Conservation (phyloP, 2,113 vertebrate species). For the Prolemur simus region DNA sequence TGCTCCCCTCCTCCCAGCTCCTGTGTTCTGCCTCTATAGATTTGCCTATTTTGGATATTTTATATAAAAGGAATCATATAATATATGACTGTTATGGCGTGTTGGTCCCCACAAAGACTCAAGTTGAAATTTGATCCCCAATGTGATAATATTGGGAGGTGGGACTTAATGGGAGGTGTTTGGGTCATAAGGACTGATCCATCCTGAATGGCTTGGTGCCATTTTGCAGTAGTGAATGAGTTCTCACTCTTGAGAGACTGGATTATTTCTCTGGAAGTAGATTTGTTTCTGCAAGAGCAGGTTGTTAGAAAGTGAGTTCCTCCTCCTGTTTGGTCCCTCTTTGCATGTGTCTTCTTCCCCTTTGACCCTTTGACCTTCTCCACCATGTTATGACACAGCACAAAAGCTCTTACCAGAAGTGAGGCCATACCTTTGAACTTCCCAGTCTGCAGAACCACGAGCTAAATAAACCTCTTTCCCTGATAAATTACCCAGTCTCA, state of each 20-base stretch:
- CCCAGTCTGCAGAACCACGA: background rate
- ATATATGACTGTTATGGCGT: background rate
- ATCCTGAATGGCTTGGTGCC: background rate
- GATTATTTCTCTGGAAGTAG: background rate
- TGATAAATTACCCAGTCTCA: background rate
- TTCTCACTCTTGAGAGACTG: background rate
- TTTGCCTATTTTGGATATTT: background rate
- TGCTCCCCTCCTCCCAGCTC: rapidly evolving
- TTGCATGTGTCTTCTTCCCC: background rate
- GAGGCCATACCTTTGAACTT: background rate
- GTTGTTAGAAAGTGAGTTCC: background rate
- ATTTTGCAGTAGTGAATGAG: background rate
- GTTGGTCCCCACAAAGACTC: background rate
- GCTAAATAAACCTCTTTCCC: background rate
- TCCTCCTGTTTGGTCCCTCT: background rate
- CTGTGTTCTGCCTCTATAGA: background rate
- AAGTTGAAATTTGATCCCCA: background rate
- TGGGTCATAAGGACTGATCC: background rate
- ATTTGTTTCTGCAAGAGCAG: background rate
- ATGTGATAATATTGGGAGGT: background rate
- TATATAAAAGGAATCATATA: background rate
- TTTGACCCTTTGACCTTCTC: background rate
- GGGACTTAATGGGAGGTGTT: background rate
- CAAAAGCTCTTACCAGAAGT: background rate
- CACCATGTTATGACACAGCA: background rate